Evolutionary conservation across 2,113 vertebrate genomes (phyloP).

Genomic region (Fregetta grallaria): DNA sequence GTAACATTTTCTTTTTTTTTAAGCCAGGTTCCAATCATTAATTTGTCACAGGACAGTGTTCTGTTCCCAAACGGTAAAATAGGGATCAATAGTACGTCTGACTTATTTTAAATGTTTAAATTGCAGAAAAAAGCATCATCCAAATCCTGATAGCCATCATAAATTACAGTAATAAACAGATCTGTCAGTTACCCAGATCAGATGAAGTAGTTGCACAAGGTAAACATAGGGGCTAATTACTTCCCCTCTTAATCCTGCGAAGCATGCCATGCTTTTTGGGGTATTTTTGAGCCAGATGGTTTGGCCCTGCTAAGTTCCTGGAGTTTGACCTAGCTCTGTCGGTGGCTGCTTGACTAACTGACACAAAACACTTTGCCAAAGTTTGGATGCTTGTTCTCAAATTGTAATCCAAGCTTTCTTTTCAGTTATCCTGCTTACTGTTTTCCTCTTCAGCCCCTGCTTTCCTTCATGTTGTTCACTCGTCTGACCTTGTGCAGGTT

Average conservation of each 20-base stretch:
- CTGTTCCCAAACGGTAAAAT: neutral
- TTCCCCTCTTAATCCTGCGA: neutral
- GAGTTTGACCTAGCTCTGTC: neutral
- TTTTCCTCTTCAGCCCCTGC: neutral
- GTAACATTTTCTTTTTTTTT: neutral
- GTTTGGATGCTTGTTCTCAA: neutral
- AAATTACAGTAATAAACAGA: neutral
- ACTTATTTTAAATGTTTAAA: neutral
- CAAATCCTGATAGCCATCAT: neutral
- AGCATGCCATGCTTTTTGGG: neutral
- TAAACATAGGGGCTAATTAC: neutral
- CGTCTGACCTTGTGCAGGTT: neutral
- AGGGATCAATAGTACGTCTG: neutral
- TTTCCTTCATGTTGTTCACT: neutral
- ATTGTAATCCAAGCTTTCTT: neutral
- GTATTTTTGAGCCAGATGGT: neutral
- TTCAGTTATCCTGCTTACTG: neutral
- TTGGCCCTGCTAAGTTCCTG: neutral
- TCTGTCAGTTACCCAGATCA: neutral
- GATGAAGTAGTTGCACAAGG: neutral
- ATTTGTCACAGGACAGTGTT: neutral
- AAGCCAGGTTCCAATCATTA: neutral
- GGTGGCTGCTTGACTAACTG: neutral
- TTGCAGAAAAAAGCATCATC: neutral
- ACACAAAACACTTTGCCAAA: neutral